Evolutionary conservation across 1,140 invertebrate genomes (phyloP).

Genomic region (Leptoteleia sp.): DNA sequence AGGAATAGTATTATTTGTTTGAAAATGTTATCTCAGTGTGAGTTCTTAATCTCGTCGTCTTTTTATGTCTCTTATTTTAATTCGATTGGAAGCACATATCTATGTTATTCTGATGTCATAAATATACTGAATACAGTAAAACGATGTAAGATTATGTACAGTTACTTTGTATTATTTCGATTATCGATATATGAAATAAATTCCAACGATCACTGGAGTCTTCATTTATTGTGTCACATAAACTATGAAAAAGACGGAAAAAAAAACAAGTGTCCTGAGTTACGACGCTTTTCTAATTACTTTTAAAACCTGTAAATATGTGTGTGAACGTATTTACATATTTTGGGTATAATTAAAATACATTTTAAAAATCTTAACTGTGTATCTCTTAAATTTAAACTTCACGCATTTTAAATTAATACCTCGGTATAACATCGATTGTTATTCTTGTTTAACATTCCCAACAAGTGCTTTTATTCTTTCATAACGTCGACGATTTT

Average conservation of each 20-base stretch:
- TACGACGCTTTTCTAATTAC: slow-evolving; percentile 37
- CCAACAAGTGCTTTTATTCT: too few species aligned
- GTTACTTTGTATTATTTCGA: slow-evolving; percentile 36
- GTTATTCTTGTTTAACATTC: too few species aligned
- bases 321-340: slow-evolving; percentile 18
- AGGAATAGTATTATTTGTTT: too few species aligned
- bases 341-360: slow-evolving; percentile 11
- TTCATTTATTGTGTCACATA: slow-evolving; percentile 34
- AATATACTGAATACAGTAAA: slow-evolving; percentile 8
- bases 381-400: not conserved
- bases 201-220: slow-evolving; percentile 3
- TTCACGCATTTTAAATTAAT: not conserved
- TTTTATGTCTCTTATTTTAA: too few species aligned
- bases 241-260: too few species aligned
- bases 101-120: slow-evolving; percentile 6
- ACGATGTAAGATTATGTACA: slow-evolving; percentile 24
- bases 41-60: not conserved
- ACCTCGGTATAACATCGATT: not conserved
- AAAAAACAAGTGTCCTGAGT: slow-evolving; percentile 38
- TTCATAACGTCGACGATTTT: too few species aligned
- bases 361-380: not conserved
- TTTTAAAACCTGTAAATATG: slow-evolving; percentile 4
- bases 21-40: not conserved
- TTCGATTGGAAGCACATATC: slow-evolving; percentile 1
- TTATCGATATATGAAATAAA: slow-evolving; percentile 26